These are phyloP conservation scores for Tauraco hartlaubi DNA, from an alignment of 2,797 vertebrate species.

Conservation along the genomic window DNA sequence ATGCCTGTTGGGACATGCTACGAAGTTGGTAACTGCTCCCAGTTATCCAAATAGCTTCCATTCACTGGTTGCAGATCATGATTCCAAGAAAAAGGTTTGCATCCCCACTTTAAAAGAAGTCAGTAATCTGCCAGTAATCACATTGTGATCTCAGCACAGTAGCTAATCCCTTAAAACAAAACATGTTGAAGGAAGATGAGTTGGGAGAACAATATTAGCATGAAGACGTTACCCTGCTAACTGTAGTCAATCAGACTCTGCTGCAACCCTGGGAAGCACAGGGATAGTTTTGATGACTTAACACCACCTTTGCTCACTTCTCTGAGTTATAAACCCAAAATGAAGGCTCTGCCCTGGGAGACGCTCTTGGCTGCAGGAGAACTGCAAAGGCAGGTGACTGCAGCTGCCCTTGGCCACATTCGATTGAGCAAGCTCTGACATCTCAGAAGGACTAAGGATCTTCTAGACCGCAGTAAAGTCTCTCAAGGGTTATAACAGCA, in stretches of 20 bases:
- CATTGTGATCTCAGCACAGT: accelerated
- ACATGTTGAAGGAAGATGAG: accelerated
- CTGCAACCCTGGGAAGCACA: not conserved
- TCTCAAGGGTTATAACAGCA: accelerated
- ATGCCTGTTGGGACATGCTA: not conserved
- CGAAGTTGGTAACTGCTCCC: not conserved
- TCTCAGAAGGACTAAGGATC: not conserved
- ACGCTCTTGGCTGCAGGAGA: not conserved
- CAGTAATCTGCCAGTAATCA: not conserved
- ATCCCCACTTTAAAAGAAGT: not conserved
- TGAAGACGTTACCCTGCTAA: not conserved
- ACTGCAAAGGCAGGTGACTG: not conserved
- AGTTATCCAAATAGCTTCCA: not conserved
- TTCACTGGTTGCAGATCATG: not conserved
- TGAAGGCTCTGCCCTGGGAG: not conserved
- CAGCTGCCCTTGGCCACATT: accelerated
- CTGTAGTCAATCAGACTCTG: accelerated
- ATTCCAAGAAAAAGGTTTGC: not conserved
- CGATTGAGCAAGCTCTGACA: not conserved
- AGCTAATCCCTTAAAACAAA: not conserved
- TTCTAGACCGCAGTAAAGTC: not conserved
- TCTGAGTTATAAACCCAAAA: not conserved
- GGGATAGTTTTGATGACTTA: not conserved
- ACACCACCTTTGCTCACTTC: not conserved
- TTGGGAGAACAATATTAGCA: accelerated